These are phyloP conservation scores for Piezodorus guildinii DNA, from an alignment of 1,140 invertebrate species.

Conservation along the genomic window DNA sequence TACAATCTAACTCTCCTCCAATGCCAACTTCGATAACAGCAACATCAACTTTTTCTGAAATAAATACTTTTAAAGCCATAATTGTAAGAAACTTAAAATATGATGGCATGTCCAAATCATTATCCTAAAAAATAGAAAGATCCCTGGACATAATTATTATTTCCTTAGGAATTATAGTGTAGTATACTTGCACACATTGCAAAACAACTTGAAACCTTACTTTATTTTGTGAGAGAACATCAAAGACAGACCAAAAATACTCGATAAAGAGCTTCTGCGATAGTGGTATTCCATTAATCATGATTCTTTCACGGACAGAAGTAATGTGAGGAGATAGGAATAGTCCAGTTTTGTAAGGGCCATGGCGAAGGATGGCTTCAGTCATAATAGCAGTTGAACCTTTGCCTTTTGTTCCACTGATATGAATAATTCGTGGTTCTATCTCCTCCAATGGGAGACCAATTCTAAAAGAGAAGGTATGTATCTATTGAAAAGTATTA, in stretches of 20 bases:
- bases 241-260: slow-evolving; percentile 77
- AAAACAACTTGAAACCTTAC: slow-evolving; percentile 13
- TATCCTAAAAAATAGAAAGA: slow-evolving; percentile 35
- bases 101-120: slow-evolving; percentile 66
- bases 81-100: slow-evolving; percentile 94
- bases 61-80: slow-evolving; percentile 80
- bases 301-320: slow-evolving; percentile 82
- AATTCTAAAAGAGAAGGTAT: slow-evolving; percentile 35
- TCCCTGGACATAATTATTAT: neutral
- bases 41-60: slow-evolving; percentile 79
- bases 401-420: slow-evolving; percentile 93
- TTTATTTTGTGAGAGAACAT: slow-evolving; percentile 41
- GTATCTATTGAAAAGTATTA: too few relatives aligned
- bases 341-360: slow-evolving; percentile 86
- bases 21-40: slow-evolving; percentile 95
- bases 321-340: slow-evolving; percentile 93
- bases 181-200: too few relatives aligned
- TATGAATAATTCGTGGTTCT: slow-evolving; percentile 67
- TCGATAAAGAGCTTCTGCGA: slow-evolving; percentile 57
- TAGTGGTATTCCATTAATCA: slow-evolving; percentile 73
- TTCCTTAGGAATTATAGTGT: too few relatives aligned
- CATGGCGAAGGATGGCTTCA: slow-evolving; percentile 75
- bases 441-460: slow-evolving; percentile 52
- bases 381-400: slow-evolving; percentile 77
- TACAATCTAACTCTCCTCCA: slow-evolving; percentile 87